Base-by-base conservation (phyloP, 2,888 invertebrate genomes). In the Ormyrus rosae region DNA sequence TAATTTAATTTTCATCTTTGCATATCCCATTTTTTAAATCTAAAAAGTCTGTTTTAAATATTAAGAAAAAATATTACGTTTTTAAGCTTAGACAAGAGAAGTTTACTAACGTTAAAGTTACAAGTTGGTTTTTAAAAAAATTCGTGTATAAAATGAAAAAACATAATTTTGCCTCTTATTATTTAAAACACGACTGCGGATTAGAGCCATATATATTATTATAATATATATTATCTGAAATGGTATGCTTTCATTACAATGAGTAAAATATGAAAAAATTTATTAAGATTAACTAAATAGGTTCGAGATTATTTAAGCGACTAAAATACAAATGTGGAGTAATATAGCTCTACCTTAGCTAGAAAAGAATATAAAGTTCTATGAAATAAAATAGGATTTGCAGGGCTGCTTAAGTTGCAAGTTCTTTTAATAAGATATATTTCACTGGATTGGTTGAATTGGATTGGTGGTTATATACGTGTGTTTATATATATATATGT, bases 371-470 rank as follows among this genome's bases (percentile, higher is more conserved):
- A 69, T n/a, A 73, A 72, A 73, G 64, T 19, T 68, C 46, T 76
- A 76, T 76, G 13, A 81, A 79, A 77, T 73, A 64, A 80, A 76
- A 70, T 55, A 58, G 19, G 63, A 58, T n/a, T 74, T 72, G 71
- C 65, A 73, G 60, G 53, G 71, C 53, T 71, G 78, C 65, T 60
- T 81, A 55, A 56, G 77, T 74, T 69, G 77, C 70, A 63, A 65
- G 53, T 68, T 81, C 75, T 63, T 71, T 75, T 70, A 74, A 65
- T 77, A 74, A 70, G 73, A 73, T 82, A 78, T 77, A 77, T 67
- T 82, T 78, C 69, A 74, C 64, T 82, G 80, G 63, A 68, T 80
- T 71, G 82, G 61, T 72, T 82, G 70, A 76, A 71, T 77, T 72
- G 46, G 61, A 70, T 73, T 78, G 80, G 34, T 34, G 34, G 61